A percentile compares a stretch with the other conserved stretches of the same genome.
These are phyloP conservation scores for Yponomeuta plumbellus DNA, from an alignment of 2,888 invertebrate genomes.

Conservation along the genomic window DNA sequence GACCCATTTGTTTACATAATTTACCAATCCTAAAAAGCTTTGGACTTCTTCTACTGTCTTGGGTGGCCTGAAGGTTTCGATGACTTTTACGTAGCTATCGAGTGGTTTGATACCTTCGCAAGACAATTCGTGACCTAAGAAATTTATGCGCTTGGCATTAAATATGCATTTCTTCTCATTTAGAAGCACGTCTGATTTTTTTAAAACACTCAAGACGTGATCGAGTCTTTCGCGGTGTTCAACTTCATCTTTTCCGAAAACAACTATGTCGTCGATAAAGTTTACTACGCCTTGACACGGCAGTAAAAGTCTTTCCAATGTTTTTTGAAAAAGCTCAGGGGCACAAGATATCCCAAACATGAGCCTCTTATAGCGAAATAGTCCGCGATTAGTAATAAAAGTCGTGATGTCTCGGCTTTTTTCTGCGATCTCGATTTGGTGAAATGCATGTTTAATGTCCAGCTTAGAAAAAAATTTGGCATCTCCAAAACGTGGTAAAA, in stretches of 20 bases:
- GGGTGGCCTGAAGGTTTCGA: slow-evolving; percentile 9
- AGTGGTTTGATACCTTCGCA: slow-evolving; percentile 14
- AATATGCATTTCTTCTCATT: slow-evolving; percentile 15
- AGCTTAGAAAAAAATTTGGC: slow-evolving; percentile 24
- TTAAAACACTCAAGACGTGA: slow-evolving; percentile 6
- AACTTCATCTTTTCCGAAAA: slow-evolving; percentile 8
- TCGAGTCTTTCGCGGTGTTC: slow-evolving; percentile 11
- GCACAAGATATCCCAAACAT: slow-evolving; percentile 16
- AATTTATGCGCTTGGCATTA: slow-evolving; percentile 1
- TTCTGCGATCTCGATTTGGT: slow-evolving; percentile 9
- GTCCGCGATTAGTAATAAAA: slow-evolving; percentile 3
- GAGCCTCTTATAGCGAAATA: slow-evolving; percentile 10
- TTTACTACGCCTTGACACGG: slow-evolving; percentile 11
- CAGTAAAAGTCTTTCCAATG: slow-evolving; percentile 6
- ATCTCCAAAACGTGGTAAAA: slow-evolving; percentile 23
- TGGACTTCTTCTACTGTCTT: slow-evolving; percentile 18
- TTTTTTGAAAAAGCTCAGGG: slow-evolving; percentile 17
- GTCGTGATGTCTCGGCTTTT: slow-evolving; percentile 14
- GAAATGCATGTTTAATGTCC: slow-evolving; percentile 24
- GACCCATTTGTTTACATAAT: slow-evolving; percentile 17
- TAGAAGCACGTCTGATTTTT: slow-evolving; percentile 11
- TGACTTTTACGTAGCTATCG: slow-evolving; percentile 11
- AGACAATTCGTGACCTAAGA: slow-evolving; percentile 17
- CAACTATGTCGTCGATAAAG: slow-evolving; percentile 17
- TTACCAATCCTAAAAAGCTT: slow-evolving; percentile 15